A percentile compares a stretch with the other conserved stretches of the same genome.
phyloP scores from a whole-genome alignment of 2,113 vertebrate genomes.

The Tangachromis dhanisi region DNA sequence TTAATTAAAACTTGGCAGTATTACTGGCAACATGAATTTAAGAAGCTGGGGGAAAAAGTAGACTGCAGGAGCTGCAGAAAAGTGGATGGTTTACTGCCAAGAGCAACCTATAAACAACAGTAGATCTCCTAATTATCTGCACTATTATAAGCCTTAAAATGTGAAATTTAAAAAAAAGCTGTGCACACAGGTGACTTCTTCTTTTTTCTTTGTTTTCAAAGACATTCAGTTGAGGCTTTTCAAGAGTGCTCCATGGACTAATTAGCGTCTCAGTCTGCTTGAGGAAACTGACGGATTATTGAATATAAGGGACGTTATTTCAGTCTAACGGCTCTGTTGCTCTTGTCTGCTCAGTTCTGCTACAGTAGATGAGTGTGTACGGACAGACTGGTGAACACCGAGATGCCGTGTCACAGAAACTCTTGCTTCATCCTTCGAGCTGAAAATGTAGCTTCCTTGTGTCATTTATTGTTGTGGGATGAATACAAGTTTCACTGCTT shows the following conservation, averaged over 20 bases:
- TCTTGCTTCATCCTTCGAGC: not conserved
- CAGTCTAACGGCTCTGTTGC: not conserved
- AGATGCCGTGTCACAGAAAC: not conserved
- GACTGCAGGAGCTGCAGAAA: not conserved
- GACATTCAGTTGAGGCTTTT: not conserved
- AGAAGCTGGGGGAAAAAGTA: not conserved
- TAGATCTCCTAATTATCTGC: not conserved
- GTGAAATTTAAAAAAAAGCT: not conserved
- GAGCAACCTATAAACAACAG: not conserved
- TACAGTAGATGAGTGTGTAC: not conserved
- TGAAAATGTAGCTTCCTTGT: not conserved
- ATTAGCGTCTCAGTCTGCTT: conserved; percentile 28
- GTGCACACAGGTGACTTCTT: not conserved
- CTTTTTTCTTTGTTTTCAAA: not conserved
- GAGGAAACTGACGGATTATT: conserved; percentile 4
- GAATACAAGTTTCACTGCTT: not conserved
- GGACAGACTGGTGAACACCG: not conserved
- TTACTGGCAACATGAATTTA: not conserved
- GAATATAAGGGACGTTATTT: conserved; percentile 22
- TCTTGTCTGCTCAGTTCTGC: not conserved
- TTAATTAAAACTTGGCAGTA: not conserved
- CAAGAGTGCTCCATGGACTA: not conserved
- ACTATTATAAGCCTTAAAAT: not conserved
- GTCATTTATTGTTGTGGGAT: not conserved
- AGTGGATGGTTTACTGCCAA: not conserved